Evolutionary conservation across 2,888 invertebrate genomes (phyloP), one percentile per base, ranked within the genome.

Genomic region (Mimumesa dahlbomi): DNA sequence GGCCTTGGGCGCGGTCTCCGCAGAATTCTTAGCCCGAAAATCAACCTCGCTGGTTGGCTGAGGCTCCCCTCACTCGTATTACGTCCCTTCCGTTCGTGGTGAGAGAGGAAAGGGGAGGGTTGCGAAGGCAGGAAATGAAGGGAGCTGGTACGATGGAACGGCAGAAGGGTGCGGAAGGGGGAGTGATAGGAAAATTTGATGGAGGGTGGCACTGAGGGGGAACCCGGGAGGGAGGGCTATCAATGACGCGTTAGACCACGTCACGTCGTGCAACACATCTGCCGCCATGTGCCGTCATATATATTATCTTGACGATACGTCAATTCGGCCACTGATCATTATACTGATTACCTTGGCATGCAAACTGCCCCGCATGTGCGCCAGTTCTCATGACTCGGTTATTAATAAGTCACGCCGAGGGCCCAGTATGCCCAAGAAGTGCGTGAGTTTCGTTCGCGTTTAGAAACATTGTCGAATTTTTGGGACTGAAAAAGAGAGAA

Each of bases 121-220:
- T 67, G 75, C 61, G 71, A 73, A 71, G 82, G 79, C 84, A 84
- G 84, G 84, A 85, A 84, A 85, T 84, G 82, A 85, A 83, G 82
- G 79, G 82, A n/a, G n/a, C n/a, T n/a, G n/a, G n/a, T n/a, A n/a
- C n/a, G n/a, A n/a, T n/a, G n/a, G n/a, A n/a, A n/a, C n/a, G n/a
- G n/a, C n/a, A n/a, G n/a, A 84, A 79, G 75, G 81, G 82, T 50
- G 48, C 70, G 73, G 81, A 78, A 78, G 81, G 82, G 46, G 80
- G 86, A 84, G 84, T 85, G 87, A 88, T 87, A 87, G 88, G 88
- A 87, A 88, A 88, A 87, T 88, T 89, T 87, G 87, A 88, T 82
- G 85, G 82, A 85, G 86, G 87, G 85, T 83, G 79, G 81, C 83
- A 75, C 38, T 22, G 49, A 61, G 63, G 54, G 48, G 62, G 45